Conservation (phyloP, 2,888 invertebrate species). For the Melipona beecheii region DNA sequence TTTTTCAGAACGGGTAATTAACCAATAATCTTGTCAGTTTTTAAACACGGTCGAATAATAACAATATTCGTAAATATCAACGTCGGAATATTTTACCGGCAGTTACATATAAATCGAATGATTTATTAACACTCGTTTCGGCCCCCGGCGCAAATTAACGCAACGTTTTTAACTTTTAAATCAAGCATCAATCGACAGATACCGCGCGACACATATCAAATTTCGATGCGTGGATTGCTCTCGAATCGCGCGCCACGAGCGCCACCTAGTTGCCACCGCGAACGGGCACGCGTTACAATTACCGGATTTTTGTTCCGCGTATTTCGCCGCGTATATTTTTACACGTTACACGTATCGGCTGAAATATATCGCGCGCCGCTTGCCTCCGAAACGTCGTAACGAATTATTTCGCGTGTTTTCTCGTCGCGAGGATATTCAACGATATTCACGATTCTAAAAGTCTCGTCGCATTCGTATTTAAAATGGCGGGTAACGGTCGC, state of each 20-base stretch:
- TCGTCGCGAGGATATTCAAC: not conserved
- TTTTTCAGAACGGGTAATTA: slow-evolving; percentile 10
- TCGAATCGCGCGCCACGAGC: not conserved
- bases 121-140: slow-evolving; percentile 39
- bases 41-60: slow-evolving; percentile 1
- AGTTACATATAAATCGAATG: slow-evolving; percentile 12
- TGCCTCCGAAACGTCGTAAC: not conserved
- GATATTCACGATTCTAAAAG: not conserved
- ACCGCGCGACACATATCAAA: not conserved
- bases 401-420: not conserved
- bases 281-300: not conserved
- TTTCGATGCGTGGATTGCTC: slow-evolving; percentile 3
- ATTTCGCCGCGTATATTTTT: not conserved
- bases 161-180: not conserved
- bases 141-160: not conserved
- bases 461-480: too few species aligned
- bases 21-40: slow-evolving; percentile 13
- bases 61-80: slow-evolving; percentile 28
- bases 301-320: not conserved
- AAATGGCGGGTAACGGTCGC: not conserved
- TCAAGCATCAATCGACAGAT: slow-evolving; percentile 15
- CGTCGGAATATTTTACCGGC: not conserved
- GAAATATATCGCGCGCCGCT: not conserved
- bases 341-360: not conserved
- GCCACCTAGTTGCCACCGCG: not conserved